phyloP scores from a whole-genome alignment of 2,888 invertebrate species.

The Ormia ochracea region DNA sequence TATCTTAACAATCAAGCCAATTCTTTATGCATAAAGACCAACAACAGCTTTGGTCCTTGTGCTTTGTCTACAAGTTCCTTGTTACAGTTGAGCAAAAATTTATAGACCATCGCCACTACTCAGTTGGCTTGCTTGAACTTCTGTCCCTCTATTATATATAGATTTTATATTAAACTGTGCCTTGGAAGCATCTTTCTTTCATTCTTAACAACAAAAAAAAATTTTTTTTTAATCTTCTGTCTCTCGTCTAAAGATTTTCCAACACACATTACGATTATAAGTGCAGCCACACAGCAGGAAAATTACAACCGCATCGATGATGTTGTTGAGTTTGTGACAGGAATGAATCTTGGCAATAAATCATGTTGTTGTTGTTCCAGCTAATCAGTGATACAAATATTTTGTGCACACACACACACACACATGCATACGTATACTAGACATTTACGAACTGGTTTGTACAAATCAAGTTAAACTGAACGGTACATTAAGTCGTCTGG shows the following conservation, averaged over 20 bases:
- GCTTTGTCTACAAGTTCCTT: neutral
- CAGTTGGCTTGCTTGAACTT: constrained; percentile 12
- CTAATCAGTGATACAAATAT: neutral
- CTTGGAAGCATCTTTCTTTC: neutral
- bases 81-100: neutral
- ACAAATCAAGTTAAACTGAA: neutral
- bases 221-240: neutral
- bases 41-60: neutral
- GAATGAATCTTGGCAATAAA: constrained; percentile 24
- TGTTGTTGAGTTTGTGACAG: constrained; percentile 11
- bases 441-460: neutral
- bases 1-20: constrained; percentile 27
- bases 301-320: constrained; percentile 6
- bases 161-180: neutral
- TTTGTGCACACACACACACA: neutral
- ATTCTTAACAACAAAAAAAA: neutral
- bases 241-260: neutral
- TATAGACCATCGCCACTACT: constrained; percentile 4
- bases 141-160: neutral
- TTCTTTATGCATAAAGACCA: neutral
- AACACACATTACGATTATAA: neutral
- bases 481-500: neutral
- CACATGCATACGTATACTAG: neutral
- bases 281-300: neutral
- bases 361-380: neutral